Evolutionary conservation across 2,113 vertebrate species (phyloP).

Genomic region (Rhinolophus sinicus): DNA sequence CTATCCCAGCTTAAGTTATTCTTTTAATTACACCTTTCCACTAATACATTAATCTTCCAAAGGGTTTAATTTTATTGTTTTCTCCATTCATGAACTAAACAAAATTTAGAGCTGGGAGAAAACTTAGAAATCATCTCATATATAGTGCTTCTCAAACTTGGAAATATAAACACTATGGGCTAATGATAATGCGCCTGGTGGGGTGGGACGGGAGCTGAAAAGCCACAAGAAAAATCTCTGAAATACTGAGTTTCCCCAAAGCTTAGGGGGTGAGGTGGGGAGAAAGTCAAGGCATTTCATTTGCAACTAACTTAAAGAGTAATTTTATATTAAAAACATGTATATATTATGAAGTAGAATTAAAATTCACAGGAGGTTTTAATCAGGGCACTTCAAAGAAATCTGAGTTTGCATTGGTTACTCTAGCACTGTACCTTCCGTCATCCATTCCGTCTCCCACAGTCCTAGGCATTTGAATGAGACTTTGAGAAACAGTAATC

Average conservation of each 20-base stretch:
- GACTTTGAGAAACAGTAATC: neutral
- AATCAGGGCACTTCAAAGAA: neutral
- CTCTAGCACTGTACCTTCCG: neutral
- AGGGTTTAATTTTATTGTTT: conserved; percentile 31
- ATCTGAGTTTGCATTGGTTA: neutral
- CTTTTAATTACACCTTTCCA: conserved; percentile 29
- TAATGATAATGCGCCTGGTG: neutral
- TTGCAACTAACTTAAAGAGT: neutral
- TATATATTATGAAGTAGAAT: neutral
- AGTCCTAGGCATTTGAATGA: neutral
- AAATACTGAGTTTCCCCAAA: neutral
- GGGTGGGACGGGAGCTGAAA: neutral
- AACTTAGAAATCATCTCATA: neutral
- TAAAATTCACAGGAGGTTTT: neutral
- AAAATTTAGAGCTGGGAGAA: neutral
- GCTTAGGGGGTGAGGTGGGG: neutral
- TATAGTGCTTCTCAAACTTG: neutral
- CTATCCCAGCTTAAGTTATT: neutral
- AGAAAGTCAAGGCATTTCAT: neutral
- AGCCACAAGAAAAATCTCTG: neutral
- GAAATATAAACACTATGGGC: neutral
- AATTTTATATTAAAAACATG: neutral
- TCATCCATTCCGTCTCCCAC: neutral
- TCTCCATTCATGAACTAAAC: neutral
- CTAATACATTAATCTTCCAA: neutral